Evolutionary conservation across 1,140 invertebrate species (phyloP), one percentile per base, ranked within the genome.

Genomic region (Anoplophora glabripennis): DNA sequence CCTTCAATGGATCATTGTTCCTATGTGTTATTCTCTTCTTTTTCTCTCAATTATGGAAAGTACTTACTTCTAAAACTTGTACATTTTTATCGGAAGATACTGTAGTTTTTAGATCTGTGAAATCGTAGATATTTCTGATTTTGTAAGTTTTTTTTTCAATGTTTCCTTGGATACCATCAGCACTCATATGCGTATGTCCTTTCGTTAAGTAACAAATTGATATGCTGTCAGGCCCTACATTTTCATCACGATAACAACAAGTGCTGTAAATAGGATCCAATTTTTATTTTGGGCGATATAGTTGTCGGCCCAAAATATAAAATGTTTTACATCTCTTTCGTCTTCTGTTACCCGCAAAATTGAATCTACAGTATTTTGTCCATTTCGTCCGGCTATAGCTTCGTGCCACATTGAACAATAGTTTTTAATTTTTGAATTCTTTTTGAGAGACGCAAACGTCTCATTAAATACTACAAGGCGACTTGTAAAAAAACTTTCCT

Each of bases 231-330:
- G 42, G 42, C 42, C 42, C 42, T 44, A 12, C 42, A 7, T 8
- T 8, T 12, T 11, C n/a, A 44, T 44, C 17, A 44, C 42, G 8
- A 12, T 8, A 7, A 15, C 8, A 8, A 44, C 12, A 7, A 44
- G 42, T 8, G 14, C n/a, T 11, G 44, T 17, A 21, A 15, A 46
- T 12, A 46, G 18, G 18, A 46, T 18, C 12, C 21, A 46, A 17
- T 46, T 46, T 46, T 46, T 46, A 28, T 46, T 46, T 17, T 46
- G 44, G 44, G 10, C 18, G 15, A 12, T 17, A 46, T 9, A 46
- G 18, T 46, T 46, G 21, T 46, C 44, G 4, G 44, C 44, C 44
- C 44, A 46, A 17, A 46, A 46, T 15, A 46, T 18, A 46, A 46
- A 46, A 17, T 46, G 12, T 46, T 46, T 18, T 46, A 21, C 44